These are phyloP conservation scores for Tokudaia muenninki DNA, from an alignment of 2,797 vertebrate genomes.

Conservation along the genomic window DNA sequence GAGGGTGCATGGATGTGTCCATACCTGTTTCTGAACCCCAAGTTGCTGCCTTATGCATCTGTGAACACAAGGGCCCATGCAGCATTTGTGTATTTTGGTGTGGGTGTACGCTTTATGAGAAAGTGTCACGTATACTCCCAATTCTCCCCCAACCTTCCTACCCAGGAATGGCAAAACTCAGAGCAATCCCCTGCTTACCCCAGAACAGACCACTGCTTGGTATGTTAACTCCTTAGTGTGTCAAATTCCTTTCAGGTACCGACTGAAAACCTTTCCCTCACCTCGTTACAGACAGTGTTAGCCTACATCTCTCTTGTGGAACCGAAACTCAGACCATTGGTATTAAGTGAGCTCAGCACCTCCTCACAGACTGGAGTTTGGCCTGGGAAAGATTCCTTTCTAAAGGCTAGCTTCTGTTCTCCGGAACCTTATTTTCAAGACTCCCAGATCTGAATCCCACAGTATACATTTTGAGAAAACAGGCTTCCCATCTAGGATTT, in stretches of 20 bases:
- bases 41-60: background rate
- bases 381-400: background rate
- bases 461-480: background rate
- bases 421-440: background rate
- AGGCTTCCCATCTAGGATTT: slow-evolving; percentile 56
- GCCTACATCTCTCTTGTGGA: background rate
- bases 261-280: background rate
- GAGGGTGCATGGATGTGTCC: background rate
- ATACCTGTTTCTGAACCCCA: background rate
- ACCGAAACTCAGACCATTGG: background rate
- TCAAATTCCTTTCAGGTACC: background rate
- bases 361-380: background rate
- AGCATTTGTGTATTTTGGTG: background rate
- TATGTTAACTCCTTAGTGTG: background rate
- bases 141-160: background rate
- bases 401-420: slow-evolving; percentile 6
- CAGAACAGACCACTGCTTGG: background rate
- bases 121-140: background rate
- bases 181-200: background rate
- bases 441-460: background rate
- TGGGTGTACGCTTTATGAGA: background rate
- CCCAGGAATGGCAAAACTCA: background rate
- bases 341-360: slow-evolving; percentile 7
- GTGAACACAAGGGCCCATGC: background rate
- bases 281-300: background rate